phyloP scores from a whole-genome alignment of 2,113 vertebrate species.

The Genyomyrus donnyi region DNA sequence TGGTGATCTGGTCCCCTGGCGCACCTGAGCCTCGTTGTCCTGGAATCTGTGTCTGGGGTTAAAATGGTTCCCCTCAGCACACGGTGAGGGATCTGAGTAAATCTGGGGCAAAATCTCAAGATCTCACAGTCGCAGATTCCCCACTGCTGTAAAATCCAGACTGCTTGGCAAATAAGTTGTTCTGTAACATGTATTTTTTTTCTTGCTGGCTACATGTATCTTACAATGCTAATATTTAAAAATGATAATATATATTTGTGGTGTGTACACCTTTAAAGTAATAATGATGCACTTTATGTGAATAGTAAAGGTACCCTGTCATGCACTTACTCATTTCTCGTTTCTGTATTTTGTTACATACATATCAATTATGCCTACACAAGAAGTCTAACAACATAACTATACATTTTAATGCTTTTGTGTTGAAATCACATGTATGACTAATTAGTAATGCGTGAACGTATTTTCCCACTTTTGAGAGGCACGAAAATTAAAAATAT shows the following conservation, averaged over 20 bases:
- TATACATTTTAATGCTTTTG: not conserved
- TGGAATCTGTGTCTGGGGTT: slow-evolving; percentile 54
- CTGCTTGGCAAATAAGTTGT: slow-evolving; percentile 24
- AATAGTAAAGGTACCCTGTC: slow-evolving; percentile 38
- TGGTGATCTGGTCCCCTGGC: slow-evolving; percentile 56
- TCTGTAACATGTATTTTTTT: slow-evolving; percentile 38
- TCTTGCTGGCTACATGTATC: slow-evolving; percentile 36
- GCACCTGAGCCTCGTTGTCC: slow-evolving; percentile 50
- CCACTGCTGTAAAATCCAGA: slow-evolving; percentile 37
- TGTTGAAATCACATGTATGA: not conserved
- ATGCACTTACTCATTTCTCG: not conserved
- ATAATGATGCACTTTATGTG: slow-evolving; percentile 49
- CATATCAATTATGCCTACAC: not conserved
- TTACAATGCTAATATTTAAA: slow-evolving; percentile 37
- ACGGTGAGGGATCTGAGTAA: not conserved
- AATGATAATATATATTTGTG: slow-evolving; percentile 30
- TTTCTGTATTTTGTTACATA: not conserved
- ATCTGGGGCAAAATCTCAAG: not conserved
- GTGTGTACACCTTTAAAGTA: slow-evolving; percentile 47
- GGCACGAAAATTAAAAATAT: not conserved
- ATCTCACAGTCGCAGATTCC: not conserved
- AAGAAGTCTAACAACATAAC: not conserved
- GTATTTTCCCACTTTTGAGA: not conserved
- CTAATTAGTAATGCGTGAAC: not conserved
- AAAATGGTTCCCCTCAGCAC: slow-evolving; percentile 16